Evolutionary conservation across 2,113 vertebrate genomes (phyloP).

Genomic region (Actenoides lindsayi): DNA sequence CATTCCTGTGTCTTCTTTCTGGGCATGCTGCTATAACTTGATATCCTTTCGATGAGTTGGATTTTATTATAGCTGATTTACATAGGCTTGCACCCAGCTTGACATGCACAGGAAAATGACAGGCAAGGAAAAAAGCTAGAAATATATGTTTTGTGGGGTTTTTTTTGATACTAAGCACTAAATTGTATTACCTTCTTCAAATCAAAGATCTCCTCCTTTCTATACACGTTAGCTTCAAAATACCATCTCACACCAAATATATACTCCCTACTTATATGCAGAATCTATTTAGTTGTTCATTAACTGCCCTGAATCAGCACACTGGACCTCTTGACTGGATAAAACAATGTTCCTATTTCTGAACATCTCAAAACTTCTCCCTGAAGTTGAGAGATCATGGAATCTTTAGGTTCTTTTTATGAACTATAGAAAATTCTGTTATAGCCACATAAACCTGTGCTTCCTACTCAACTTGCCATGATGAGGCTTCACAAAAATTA

Average conservation of each 20-base stretch:
- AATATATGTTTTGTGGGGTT: too few relatives aligned
- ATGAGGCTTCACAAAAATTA: slow-evolving; percentile 4
- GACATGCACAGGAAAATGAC: background rate
- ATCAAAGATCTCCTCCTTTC: background rate
- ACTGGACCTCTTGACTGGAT: background rate
- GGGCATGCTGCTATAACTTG: background rate
- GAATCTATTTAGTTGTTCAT: background rate
- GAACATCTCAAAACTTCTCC: background rate
- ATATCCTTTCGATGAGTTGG: background rate
- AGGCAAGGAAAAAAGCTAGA: background rate
- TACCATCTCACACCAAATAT: background rate
- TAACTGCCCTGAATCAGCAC: background rate
- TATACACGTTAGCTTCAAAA: background rate
- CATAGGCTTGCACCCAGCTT: background rate
- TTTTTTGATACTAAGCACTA: background rate
- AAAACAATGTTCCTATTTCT: background rate
- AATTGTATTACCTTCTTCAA: background rate
- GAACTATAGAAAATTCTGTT: background rate
- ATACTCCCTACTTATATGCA: background rate
- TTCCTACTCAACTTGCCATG: background rate
- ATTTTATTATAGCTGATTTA: background rate
- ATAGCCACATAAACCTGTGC: background rate
- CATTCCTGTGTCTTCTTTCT: background rate
- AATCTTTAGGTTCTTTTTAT: background rate
- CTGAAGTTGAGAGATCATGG: background rate